Evolutionary conservation across 2,888 invertebrate genomes (phyloP), one percentile per base, ranked within the genome.

Genomic region (Cosmorhoe ocellata): DNA sequence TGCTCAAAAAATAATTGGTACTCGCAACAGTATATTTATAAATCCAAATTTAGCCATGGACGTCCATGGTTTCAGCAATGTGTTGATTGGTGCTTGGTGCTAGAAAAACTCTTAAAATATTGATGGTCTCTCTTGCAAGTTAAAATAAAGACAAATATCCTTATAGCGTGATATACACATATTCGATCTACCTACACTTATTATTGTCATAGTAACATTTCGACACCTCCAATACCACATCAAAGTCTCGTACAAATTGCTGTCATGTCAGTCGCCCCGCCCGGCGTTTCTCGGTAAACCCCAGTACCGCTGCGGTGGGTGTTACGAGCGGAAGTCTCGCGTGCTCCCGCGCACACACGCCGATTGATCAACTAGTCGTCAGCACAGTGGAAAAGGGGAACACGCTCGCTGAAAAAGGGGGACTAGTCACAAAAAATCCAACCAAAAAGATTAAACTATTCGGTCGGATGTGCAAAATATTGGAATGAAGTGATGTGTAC

Each of bases 321-420:
- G 67, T 62, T 69, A 69, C 69, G 72, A 74, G 71, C 83, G 84
- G 82, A 82, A 79, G 79, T 73, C 61, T 70, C 59, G 70, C 67
- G 66, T 79, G 72, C 80, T 76, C 79, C 69, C 68, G 79, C 76
- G 78, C 80, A 68, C 60, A 58, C 66, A 69, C 69, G 74, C 77
- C 71, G 67, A 56, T 51, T 47, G 28, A 47, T 53, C 44, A 43
- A 33, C 31, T 32, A 42, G 31, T 49, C 24, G 28, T 47, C 48
- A 39, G 33, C 27, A 22, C 34, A 6, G 18, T 24, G 24, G 2
- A 26, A 45, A 28, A 30, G 36, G 28, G 32, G 33, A 12, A 24
- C 28, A 13, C n/a, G 13, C 13, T 34, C 38, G 8, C 27, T 34
- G 28, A 37, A 48, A 28, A 13, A 3, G 24, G 10, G 27, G 26